These are phyloP conservation scores for Trachymyrmex cornetzi DNA, from an alignment of 1,140 invertebrate genomes.

Conservation along the genomic window DNA sequence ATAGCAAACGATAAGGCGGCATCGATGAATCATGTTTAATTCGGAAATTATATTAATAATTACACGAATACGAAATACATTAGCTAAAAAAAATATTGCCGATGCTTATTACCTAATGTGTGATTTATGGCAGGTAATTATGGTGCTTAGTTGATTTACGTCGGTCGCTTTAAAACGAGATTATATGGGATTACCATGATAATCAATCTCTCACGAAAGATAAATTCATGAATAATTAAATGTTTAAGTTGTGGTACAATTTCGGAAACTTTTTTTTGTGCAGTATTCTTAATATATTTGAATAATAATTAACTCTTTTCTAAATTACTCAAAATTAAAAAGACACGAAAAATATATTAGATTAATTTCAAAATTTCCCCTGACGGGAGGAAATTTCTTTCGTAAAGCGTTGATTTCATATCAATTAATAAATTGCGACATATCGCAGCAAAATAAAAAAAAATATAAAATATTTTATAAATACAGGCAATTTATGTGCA, in stretches of 20 bases:
- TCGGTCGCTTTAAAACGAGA: neutral
- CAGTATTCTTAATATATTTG: neutral
- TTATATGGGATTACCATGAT: constrained; percentile 36
- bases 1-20: constrained; percentile 5
- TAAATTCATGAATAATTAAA: constrained; percentile 44
- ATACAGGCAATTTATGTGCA: neutral
- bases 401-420: neutral
- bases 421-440: neutral
- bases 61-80: constrained; percentile 1
- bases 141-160: constrained; percentile 8
- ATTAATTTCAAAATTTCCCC: neutral
- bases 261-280: constrained; percentile 6
- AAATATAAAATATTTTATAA: neutral
- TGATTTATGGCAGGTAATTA: constrained; percentile 33
- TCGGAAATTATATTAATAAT: constrained; percentile 24
- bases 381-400: no score
- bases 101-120: neutral
- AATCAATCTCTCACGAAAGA: constrained; percentile 39
- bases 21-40: constrained; percentile 14
- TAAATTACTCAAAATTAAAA: neutral
- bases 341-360: neutral
- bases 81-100: constrained; percentile 9
- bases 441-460: neutral
- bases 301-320: neutral
- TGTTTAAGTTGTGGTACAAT: constrained; percentile 1